A percentile compares a stretch with the other conserved stretches of the same genome.
These are phyloP conservation scores for Percopsis transmontana DNA, from an alignment of 2,113 vertebrate genomes.

Conservation along the genomic window DNA sequence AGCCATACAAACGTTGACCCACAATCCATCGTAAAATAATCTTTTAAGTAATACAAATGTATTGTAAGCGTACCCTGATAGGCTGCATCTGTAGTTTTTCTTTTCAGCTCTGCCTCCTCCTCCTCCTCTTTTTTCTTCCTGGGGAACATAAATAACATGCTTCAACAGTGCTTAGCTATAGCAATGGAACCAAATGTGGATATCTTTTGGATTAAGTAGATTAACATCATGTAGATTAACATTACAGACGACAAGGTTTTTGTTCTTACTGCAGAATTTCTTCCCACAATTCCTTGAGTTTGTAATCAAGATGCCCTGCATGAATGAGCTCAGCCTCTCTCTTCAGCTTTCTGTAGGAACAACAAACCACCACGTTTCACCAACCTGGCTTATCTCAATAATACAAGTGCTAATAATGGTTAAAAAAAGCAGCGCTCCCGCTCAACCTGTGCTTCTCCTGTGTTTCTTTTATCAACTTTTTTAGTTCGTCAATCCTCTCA, in stretches of 20 bases:
- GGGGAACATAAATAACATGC: conserved; percentile 20
- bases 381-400: neutral
- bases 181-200: neutral
- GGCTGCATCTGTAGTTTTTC: conserved; percentile 90
- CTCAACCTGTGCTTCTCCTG: conserved; percentile 92
- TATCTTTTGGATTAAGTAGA: no score
- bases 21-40: neutral
- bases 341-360: conserved; percentile 84
- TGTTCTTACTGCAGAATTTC: conserved; percentile 85
- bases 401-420: neutral
- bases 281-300: conserved; percentile 90
- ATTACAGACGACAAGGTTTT: conserved; percentile 8
- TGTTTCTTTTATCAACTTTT: conserved; percentile 92
- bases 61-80: conserved; percentile 86
- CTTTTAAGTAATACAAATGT: conserved; percentile 2
- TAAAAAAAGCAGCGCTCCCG: neutral
- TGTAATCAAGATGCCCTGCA: conserved; percentile 89
- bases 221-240: no score
- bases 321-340: conserved; percentile 93
- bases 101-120: conserved; percentile 90
- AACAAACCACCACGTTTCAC: neutral
- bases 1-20: conserved; percentile 13
- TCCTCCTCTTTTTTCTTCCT: conserved; percentile 86
- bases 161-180: neutral
- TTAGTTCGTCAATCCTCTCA: conserved; percentile 91